A percentile compares a stretch with the other conserved stretches of the same genome.
Conservation (phyloP, 2,888 invertebrate genomes). For the Carpatolechia fugitivella region DNA sequence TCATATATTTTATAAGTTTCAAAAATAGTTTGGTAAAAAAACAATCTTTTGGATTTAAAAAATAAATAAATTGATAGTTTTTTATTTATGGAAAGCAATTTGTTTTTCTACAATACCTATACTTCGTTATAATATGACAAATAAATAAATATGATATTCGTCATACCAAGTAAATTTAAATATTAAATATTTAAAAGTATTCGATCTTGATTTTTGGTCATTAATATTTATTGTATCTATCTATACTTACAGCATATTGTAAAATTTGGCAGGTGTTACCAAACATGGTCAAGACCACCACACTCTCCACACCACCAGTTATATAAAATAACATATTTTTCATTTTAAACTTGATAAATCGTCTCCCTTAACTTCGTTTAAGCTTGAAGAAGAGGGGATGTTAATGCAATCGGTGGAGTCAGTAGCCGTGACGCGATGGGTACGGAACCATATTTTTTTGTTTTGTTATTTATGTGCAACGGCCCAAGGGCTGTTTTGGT, state of each 20-base stretch:
- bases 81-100: too few relatives aligned
- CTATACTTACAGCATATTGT: not conserved
- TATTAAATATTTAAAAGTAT: too few relatives aligned
- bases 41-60: too few relatives aligned
- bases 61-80: too few relatives aligned
- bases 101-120: too few relatives aligned
- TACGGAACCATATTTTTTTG: conserved; percentile 46
- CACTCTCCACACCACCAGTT: conserved; percentile 17
- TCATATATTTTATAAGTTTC: too few relatives aligned
- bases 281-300: conserved; percentile 12
- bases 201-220: too few relatives aligned
- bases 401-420: conserved; percentile 47
- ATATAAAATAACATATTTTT: conserved; percentile 35
- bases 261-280: conserved; percentile 43
- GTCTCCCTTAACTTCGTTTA: conserved; percentile 53
- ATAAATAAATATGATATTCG: too few relatives aligned
- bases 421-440: conserved; percentile 85
- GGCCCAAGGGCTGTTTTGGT: conserved; percentile 52
- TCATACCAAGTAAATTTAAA: too few relatives aligned
- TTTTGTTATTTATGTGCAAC: conserved; percentile 55
- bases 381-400: conserved; percentile 45
- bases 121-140: too few relatives aligned
- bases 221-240: too few relatives aligned
- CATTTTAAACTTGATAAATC: conserved; percentile 59
- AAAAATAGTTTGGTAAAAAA: too few relatives aligned